Evolutionary conservation across 2,797 vertebrate species (phyloP), one percentile per base, ranked within the genome.

Genomic region (Apodemus agrarius): DNA sequence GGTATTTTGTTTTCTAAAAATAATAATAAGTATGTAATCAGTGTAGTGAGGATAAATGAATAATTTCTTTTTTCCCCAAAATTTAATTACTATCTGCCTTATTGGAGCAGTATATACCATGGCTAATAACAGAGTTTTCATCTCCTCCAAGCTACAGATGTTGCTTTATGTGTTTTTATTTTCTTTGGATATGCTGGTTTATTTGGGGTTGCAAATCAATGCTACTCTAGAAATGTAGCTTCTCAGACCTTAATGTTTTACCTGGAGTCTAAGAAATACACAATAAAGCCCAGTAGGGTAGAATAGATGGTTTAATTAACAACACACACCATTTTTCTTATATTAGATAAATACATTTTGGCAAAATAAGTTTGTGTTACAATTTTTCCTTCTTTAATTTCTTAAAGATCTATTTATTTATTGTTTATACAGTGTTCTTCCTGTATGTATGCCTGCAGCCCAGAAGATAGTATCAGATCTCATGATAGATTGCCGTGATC

Each of bases 201-300:
- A 95, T 85, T 88, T 96, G 31, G 40, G 79, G 12, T 76, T 80
- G 80, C 14, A 92, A 91, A 97, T 97, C 81, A 89, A 40, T 96
- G n/a, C 43, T 93, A 26, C 3, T 72, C 13, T 46, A 88, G 59
- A 65, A 29, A 85, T 16, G 92, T 2, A 61, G 6, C 31, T 79
- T 26, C 22, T 75, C 54, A 91, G 81, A 79, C 2, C 24, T 89
- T 72, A 34, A 52, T 84, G 72, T 63, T 94, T 97, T 63, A 95
- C 26, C 21, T 75, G 13, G 49, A 52, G 9, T 63, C 9, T 19
- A 61, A 90, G 54, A 90, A 87, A 88, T 92, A 17, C 67, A 21
- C 26, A 92, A 65, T 63, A 89, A 90, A 85, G 43, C 6, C 19
- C 34, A 43, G 10, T 6, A 95, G 22, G 6, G 24, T 78, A 2